Base-by-base conservation (phyloP, 2,888 invertebrate species). In the Acanthosepion pharaonis region DNA sequence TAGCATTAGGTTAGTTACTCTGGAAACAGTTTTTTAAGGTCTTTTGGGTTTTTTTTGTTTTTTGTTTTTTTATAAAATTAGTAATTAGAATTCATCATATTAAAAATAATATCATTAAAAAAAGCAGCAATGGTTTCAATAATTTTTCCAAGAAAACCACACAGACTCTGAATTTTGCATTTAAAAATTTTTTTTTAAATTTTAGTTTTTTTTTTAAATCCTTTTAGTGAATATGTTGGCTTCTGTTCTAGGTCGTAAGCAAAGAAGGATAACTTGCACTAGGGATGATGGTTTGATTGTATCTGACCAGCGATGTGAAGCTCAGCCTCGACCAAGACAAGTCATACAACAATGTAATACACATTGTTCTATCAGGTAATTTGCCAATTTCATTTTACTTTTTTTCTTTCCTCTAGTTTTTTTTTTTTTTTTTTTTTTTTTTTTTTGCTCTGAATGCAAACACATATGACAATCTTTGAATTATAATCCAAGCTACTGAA, bases 281-380 rank as follows among this genome's bases (percentile, higher is more conserved):
- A 96, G 97, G 98, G 94, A 98, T 97, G 78, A 96, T 97, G 94
- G 96, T 94, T 95, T 97, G 97, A 95, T 95, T 20, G 97, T 97
- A 55, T 96, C 96, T 20, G 96, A 96, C 94, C 96, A 96, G 94
- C 95, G 96, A 95, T 98, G 98, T 96, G 97, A 98, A 95, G 97
- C 97, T 15, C 96, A 97, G 5, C 97, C 97, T 25, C 96, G 98
- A 96, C 98, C 98, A 9, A 96, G 97, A 28, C 97, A 97, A 53
- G 97, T 98, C 94, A 97, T 97, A 92, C 97, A 98, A 95, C 97
- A 97, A 94, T 98, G 98, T 97, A 98, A 98, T 96, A 97, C 97
- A 33, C 98, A 98, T 95, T 98, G 98, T 96, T 97, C 97, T 91
- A 97, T 98, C 53, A 98, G 98, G 98, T 98, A 97, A 95, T 95